Conservation (phyloP, 2,888 invertebrate species). For the Heliconius charithonia region DNA sequence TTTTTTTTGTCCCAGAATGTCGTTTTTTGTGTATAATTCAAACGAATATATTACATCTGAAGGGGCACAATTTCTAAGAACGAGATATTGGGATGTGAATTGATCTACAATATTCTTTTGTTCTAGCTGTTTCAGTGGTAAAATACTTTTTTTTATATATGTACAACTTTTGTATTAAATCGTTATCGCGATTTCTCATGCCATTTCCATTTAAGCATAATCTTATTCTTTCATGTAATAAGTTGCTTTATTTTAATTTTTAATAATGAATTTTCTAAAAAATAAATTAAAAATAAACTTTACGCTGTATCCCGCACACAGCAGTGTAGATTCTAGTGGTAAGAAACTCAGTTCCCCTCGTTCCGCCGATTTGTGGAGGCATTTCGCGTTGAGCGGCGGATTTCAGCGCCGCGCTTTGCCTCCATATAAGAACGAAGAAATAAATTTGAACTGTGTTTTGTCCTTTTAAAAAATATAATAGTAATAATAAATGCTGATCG, state of each 20-base stretch:
- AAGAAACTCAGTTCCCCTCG: too few relatives aligned
- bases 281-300: too few relatives aligned
- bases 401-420: too few relatives aligned
- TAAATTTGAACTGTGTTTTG: too few relatives aligned
- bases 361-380: too few relatives aligned
- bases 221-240: background rate
- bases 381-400: too few relatives aligned
- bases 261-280: background rate
- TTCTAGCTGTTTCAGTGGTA: background rate
- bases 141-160: conserved; percentile 5
- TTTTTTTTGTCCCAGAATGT: conserved; percentile 3
- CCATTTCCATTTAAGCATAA: background rate
- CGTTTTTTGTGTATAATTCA: conserved; percentile 16
- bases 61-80: background rate
- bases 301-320: too few relatives aligned
- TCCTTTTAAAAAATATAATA: background rate
- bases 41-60: conserved; percentile 19
- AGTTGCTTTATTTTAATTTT: background rate
- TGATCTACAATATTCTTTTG: background rate
- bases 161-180: conserved; percentile 19
- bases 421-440: too few relatives aligned
- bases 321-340: too few relatives aligned
- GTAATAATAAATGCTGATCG: background rate
- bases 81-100: background rate
- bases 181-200: conserved; percentile 17